phyloP scores from a whole-genome alignment of 1,140 invertebrate species.

The Drosophila sproati region DNA sequence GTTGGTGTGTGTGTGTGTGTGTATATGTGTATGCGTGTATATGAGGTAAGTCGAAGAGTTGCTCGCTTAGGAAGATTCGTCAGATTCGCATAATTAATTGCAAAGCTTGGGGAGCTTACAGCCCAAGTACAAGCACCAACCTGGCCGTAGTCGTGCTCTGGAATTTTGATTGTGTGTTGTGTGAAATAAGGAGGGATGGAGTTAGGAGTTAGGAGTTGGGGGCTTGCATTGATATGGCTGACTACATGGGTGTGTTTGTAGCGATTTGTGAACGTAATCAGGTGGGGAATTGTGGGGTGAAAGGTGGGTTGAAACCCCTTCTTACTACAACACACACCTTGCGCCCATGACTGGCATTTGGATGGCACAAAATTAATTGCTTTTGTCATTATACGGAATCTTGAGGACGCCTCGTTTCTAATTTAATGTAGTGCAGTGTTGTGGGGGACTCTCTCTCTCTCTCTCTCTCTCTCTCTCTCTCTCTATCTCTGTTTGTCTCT shows the following conservation, averaged over 20 bases:
- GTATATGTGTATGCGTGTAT: conserved; percentile 20
- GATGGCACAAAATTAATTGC: conserved; percentile 83
- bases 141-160: conserved; percentile 63
- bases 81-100: conserved; percentile 84
- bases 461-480: background rate
- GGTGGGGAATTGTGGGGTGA: conserved; percentile 15
- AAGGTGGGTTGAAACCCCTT: conserved; percentile 27
- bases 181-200: conserved; percentile 17
- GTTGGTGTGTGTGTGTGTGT: conserved; percentile 18
- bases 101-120: conserved; percentile 68
- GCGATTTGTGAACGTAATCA: conserved; percentile 83
- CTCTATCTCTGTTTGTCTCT: conserved; percentile 7
- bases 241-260: conserved; percentile 49
- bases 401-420: conserved; percentile 81
- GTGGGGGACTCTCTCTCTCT: conserved; percentile 38
- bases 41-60: conserved; percentile 74
- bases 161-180: conserved; percentile 79
- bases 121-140: conserved; percentile 40
- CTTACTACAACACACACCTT: conserved; percentile 53
- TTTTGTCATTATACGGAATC: conserved; percentile 84
- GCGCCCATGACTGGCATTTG: conserved; percentile 54
- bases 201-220: background rate
- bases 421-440: conserved; percentile 74
- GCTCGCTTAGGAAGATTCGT: conserved; percentile 76
- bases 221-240: conserved; percentile 46